Evolutionary conservation across 2,888 invertebrate genomes (phyloP).

Genomic region (Drosophila putrida): DNA sequence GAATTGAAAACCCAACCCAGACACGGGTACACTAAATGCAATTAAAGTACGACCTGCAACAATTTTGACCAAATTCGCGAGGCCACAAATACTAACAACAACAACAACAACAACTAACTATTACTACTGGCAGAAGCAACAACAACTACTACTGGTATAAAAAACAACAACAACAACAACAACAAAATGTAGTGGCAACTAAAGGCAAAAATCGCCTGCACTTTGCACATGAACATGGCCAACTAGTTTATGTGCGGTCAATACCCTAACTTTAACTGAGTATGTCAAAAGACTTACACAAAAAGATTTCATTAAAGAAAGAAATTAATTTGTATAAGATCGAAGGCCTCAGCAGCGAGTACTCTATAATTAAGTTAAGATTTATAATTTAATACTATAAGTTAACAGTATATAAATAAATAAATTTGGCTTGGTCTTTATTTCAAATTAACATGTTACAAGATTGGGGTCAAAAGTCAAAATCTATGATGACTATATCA

Average conservation of each 20-base stretch:
- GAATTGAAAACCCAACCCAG: conserved; percentile 36
- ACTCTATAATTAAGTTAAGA: no score
- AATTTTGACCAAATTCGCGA: conserved; percentile 64
- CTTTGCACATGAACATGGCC: conserved; percentile 46
- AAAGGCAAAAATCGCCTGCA: conserved; percentile 38
- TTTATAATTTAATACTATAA: no score
- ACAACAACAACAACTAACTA: conserved; percentile 6
- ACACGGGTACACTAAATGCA: conserved; percentile 49
- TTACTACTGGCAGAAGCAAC: conserved; percentile 1
- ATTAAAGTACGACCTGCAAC: conserved; percentile 59
- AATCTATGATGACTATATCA: no score
- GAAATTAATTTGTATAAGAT: no score
- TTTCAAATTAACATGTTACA: no score
- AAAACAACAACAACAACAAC: conserved; percentile 5
- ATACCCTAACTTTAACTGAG: conserved; percentile 18
- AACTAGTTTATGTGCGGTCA: conserved; percentile 37
- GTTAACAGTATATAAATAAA: no score
- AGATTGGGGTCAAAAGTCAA: no score
- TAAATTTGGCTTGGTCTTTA: no score
- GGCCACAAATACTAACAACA: conserved; percentile 23
- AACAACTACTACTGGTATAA: conserved; percentile 6
- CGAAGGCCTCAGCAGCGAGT: no score
- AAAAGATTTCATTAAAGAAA: neutral
- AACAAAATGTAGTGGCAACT: neutral
- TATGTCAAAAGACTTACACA: neutral